Base-by-base conservation (phyloP, 2,888 invertebrate genomes). In the Oscheius sp. region DNA sequence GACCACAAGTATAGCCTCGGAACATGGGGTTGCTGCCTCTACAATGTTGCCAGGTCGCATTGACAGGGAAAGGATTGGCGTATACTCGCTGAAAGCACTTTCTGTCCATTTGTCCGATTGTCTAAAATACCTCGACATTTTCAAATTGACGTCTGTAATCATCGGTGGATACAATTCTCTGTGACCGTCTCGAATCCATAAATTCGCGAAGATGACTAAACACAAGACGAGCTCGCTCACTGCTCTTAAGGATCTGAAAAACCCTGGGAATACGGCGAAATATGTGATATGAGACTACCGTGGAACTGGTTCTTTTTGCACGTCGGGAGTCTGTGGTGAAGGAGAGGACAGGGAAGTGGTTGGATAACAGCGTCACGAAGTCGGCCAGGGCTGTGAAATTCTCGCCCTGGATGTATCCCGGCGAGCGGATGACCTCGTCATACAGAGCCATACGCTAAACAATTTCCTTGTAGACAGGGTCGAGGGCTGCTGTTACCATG, bases 1-100 rank as follows among this genome's bases (percentile, higher is more conserved):
- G 91, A 0, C 95, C 93, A 90, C 98, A 99, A 0, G 96, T 94
- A 76, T 84, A 84, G 21, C 84, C 84, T 63, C 84, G 73, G 84
- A 92, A 92, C 76, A 91, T 91, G 0, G 92, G 89, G 64, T 74
- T 64, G 23, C 77, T 82, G 63, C 87, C 87, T 58, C 80, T 74
- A 69, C 87, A 87, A 73, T 87, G 87, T 64, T 87, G 87, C 87
- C 87, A 87, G 9, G 83, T 79, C 43, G 86, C 81, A 66, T 87
- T 85, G 41, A 79, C 80, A 12, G 87, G 86, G 82, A 87, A 87
- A 2, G 87, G 87, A 52, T 81, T 77, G 43, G 84, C 84, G 72
- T 84, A 87, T 52, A 86, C 83, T 35, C 84, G 73, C 81, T 85
- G 74, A 59, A 85, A 73, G 16, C 5, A 49, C 5, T 35, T 3